Evolutionary conservation across 2,888 invertebrate genomes (phyloP), one percentile per base, ranked within the genome.

Genomic region (Apotomis turbidana): DNA sequence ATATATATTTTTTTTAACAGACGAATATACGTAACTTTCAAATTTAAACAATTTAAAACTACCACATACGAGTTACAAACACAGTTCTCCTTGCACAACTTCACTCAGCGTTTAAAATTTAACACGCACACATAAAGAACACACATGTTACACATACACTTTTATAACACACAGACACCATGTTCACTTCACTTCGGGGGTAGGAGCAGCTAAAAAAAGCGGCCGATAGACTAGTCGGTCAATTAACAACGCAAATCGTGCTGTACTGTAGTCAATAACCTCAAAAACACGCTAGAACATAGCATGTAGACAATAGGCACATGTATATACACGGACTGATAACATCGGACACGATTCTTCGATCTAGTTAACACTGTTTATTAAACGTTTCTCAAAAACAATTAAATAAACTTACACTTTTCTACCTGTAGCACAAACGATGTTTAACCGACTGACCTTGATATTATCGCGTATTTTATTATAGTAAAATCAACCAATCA

Each of bases 251-350:
- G 57, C 57, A 68, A 12, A 70, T 67, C 52, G 58, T 51, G 51
- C 61, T 67, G 52, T 59, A 13, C 13, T 15, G 38, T 58, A 13
- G 62, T 72, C 63, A 59, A 72, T 72, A 72, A 72, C 72, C 72
- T 72, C 63, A 63, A 72, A 72, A 38, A 10, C 58, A 62, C 62
- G 62, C 13, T 44, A 10, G 51, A 9, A 51, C 38, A 59, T 59
- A 15, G 41, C 54, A 58, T 52, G 13, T n/a, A 36, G 36, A 44
- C 41, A 62, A 13, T 44, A 12, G 27, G 52, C 38, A 71, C 60
- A 60, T 44, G 58, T 61, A 55, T 71, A 13, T 61, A 27, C 38
- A 57, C 12, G 15, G 49, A 57, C 41, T 46, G 67, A 71, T 71
- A 61, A 67, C 49, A 61, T 59, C 36, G 59, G 0, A 58, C 15